Base-by-base conservation (phyloP, 1,140 invertebrate genomes). In the Leptinotarsa texana region DNA sequence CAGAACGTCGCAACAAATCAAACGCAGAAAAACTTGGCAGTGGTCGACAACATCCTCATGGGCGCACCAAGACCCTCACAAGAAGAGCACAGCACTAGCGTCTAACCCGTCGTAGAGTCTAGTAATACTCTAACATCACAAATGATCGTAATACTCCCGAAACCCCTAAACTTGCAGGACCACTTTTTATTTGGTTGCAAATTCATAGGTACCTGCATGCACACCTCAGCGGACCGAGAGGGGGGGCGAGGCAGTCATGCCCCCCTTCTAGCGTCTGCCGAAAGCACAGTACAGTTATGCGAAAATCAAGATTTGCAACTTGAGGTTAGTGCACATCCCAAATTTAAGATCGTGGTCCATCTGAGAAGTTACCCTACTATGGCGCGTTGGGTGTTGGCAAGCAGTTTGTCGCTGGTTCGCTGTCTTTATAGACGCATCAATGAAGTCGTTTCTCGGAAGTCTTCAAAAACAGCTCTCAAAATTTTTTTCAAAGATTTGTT, bases 141-240 rank as follows among this genome's bases (percentile, higher is more conserved):
- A 83, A 83, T 82, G 77, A 80, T 83, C 81, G 80, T 79, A 80
- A 79, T 83, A 83, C 78, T 82, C 82, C 83, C 82, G 80, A 82
- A 82, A 81, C 79, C 82, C 84, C 80, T 82, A 83, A 84, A 84
- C 79, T 84, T 82, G 83, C 82, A 84, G 84, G 83, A 85, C 84
- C 83, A 83, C 84, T 85, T 85, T 85, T 85, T 85, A 84, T 85
- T 84, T 80, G 82, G 79, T 81, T 82, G 84, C 82, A 84, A 83
- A 85, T 83, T 85, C 84, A 84, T 85, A 85, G 84, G 82, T 83
- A 83, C 83, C 83, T 82, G 79, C 80, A 80, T 62, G 68, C 22
- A 69, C 69, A 49, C 71, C 67, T 70, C 57, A 72, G 71, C 73
- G 68, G 74, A 49, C 47, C 71, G 18, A 61, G 68, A 68, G 74